Evolutionary conservation across 2,888 invertebrate species (phyloP).

Genomic region (Lomographa bimaculata): DNA sequence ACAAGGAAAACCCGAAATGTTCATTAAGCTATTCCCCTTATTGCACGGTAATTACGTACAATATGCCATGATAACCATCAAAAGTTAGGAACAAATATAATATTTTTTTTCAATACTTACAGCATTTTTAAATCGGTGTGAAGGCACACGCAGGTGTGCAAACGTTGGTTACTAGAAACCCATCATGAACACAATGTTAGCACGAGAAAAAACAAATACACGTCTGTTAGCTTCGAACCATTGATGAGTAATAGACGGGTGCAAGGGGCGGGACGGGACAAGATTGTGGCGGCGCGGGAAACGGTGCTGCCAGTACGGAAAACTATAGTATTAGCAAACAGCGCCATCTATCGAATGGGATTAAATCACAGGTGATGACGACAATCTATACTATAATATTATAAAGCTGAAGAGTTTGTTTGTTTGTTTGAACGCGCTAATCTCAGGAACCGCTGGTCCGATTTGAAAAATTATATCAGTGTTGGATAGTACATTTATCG

Average conservation of each 20-base stretch:
- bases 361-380: no score
- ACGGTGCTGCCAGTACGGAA: constrained; percentile 26
- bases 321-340: constrained; percentile 11
- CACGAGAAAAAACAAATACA: constrained; percentile 72
- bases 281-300: constrained; percentile 19
- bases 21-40: constrained; percentile 10
- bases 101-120: constrained; percentile 79
- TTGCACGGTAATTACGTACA: constrained; percentile 21
- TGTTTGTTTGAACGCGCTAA: no score
- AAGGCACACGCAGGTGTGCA: constrained; percentile 90
- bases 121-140: constrained; percentile 85
- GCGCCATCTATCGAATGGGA: constrained; percentile 28
- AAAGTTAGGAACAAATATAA: constrained; percentile 4
- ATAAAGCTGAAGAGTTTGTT: no score
- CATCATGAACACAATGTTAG: constrained; percentile 86
- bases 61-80: constrained; percentile 14
- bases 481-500: no score
- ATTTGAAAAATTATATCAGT: no score
- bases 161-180: constrained; percentile 87
- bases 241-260: constrained; percentile 70
- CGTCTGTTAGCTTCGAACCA: constrained; percentile 68
- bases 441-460: no score
- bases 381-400: no score
- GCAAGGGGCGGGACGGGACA: constrained; percentile 13
- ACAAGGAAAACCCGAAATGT: neutral